Conservation (phyloP, 2,113 vertebrate genomes). For the Myiopsitta monachus region DNA sequence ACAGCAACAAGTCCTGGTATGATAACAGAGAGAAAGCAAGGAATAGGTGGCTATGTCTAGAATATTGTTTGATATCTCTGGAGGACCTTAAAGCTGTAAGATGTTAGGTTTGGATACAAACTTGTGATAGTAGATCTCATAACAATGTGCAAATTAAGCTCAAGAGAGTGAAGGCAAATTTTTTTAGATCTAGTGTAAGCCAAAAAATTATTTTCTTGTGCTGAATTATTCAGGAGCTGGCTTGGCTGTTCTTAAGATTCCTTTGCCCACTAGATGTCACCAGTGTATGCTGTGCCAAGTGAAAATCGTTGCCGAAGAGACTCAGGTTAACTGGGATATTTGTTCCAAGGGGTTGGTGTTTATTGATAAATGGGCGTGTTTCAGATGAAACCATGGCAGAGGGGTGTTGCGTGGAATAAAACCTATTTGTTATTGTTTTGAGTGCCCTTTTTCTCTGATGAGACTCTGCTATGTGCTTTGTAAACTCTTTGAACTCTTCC, state of each 20-base stretch:
- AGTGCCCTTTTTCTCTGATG: neutral
- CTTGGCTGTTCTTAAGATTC: neutral
- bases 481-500: neutral
- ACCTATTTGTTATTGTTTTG: accelerated
- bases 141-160: neutral
- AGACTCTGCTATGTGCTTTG: accelerated
- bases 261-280: slow-evolving; percentile 26
- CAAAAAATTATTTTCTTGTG: accelerated
- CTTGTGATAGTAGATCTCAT: neutral
- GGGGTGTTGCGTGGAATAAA: neutral
- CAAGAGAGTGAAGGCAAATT: accelerated
- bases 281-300: neutral
- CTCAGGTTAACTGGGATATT: accelerated
- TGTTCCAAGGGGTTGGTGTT: too few species aligned
- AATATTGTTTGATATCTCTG: neutral
- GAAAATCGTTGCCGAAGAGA: accelerated
- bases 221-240: neutral
- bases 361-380: neutral
- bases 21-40: neutral
- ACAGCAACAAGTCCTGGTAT: neutral
- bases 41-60: neutral
- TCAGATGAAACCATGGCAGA: accelerated
- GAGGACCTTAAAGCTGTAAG: neutral
- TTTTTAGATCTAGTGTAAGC: accelerated
- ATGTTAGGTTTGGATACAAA: neutral